Conservation (phyloP, 1,140 invertebrate species). For the Penaeus japonicus region DNA sequence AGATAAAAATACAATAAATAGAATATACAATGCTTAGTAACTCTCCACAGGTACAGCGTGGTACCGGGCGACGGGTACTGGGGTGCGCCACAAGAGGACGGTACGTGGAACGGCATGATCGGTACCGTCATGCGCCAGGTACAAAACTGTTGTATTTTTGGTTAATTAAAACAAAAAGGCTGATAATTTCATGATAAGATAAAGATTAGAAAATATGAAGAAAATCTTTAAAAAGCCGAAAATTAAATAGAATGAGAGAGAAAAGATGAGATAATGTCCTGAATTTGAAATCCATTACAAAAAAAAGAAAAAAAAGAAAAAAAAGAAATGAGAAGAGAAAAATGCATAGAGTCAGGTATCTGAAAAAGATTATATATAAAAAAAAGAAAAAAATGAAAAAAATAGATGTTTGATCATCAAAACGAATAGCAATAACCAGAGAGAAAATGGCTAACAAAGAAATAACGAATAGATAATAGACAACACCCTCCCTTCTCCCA, state of each 20-base stretch:
- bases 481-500: neutral
- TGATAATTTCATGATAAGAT: neutral
- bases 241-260: no score
- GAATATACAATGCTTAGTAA: neutral
- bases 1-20: neutral
- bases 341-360: no score
- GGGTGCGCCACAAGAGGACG: conserved; percentile 28
- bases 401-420: no score
- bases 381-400: no score
- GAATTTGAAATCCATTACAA: no score
- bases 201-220: neutral
- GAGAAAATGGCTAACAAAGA: no score
- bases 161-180: neutral
- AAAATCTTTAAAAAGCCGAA: neutral
- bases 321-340: no score
- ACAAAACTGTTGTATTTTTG: neutral
- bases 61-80: conserved; percentile 41
- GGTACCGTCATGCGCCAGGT: conserved; percentile 36
- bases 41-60: conserved; percentile 33
- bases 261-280: no score
- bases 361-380: no score
- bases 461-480: no score
- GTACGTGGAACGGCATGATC: conserved; percentile 49
- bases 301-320: no score
- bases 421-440: no score